These are phyloP conservation scores for Apocheima hispidaria DNA, from an alignment of 2,888 invertebrate genomes.

Conservation along the genomic window DNA sequence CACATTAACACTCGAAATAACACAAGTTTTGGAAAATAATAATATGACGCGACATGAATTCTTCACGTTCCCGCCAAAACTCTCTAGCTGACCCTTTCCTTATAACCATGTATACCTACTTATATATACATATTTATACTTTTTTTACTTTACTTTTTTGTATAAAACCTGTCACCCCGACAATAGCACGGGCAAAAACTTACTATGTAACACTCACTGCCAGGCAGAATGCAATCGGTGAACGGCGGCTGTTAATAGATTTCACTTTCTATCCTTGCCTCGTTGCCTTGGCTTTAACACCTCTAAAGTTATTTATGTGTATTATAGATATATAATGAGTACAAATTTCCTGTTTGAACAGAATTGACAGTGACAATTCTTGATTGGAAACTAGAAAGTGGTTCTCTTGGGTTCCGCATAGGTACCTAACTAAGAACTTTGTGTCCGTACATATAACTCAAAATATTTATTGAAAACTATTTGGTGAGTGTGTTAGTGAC, in stretches of 20 bases:
- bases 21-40: too few species aligned
- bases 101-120: neutral
- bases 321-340: constrained; percentile 13
- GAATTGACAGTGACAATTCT: neutral
- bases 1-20: too few species aligned
- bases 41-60: too few species aligned
- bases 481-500: too few species aligned
- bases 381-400: constrained; percentile 12
- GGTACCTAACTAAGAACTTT: too few species aligned
- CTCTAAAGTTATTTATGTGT: constrained; percentile 24
- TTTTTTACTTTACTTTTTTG: too few species aligned
- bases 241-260: constrained; percentile 72
- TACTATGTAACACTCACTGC: constrained; percentile 48
- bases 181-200: constrained; percentile 56
- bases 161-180: constrained; percentile 15
- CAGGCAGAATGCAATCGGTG: constrained; percentile 63
- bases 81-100: too few species aligned
- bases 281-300: constrained; percentile 64
- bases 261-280: constrained; percentile 77
- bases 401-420: neutral
- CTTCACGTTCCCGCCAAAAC: too few species aligned
- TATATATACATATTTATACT: constrained; percentile 1
- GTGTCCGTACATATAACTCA: too few species aligned
- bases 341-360: constrained; percentile 23
- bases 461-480: too few species aligned